A percentile compares a stretch with the other conserved stretches of the same genome.
Evolutionary conservation across 2,888 invertebrate species (phyloP).

Genomic region (Amphipyra tragopoginis): DNA sequence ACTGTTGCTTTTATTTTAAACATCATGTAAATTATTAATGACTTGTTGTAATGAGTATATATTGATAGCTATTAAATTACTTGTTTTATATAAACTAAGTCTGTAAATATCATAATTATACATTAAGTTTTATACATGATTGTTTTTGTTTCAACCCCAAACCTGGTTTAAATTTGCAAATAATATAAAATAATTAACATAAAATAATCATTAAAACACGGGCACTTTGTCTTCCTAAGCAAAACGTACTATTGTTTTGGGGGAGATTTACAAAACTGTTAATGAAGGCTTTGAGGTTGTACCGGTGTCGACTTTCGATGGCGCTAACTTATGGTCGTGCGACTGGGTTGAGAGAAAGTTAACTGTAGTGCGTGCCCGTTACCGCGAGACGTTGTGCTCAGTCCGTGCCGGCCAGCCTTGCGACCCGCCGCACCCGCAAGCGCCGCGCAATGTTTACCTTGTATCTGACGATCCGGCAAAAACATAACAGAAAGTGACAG

Average conservation of each 20-base stretch:
- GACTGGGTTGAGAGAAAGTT: slow-evolving; percentile 87
- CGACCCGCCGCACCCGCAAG: slow-evolving; percentile 29
- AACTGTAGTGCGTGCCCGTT: slow-evolving; percentile 89
- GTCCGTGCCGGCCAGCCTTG: slow-evolving; percentile 63
- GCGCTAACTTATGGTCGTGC: slow-evolving; percentile 80
- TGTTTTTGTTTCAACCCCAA: slow-evolving; percentile 82
- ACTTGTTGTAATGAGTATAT: slow-evolving; percentile 89
- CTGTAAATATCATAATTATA: slow-evolving; percentile 90
- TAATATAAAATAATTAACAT: not conserved
- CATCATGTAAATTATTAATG: slow-evolving; percentile 88
- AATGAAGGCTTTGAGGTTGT: slow-evolving; percentile 81
- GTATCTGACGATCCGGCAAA: slow-evolving; percentile 68
- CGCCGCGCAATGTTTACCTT: slow-evolving; percentile 74
- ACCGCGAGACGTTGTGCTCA: slow-evolving; percentile 69
- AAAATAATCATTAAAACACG: slow-evolving; percentile 10
- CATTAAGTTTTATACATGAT: slow-evolving; percentile 89
- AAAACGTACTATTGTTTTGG: slow-evolving; percentile 38
- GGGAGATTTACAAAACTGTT: slow-evolving; percentile 65
- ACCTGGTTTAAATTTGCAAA: slow-evolving; percentile 14
- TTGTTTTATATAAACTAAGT: slow-evolving; percentile 89
- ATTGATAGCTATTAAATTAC: slow-evolving; percentile 89
- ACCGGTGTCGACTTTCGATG: slow-evolving; percentile 85
- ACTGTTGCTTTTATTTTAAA: slow-evolving; percentile 88
- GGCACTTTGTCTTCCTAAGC: slow-evolving; percentile 24
- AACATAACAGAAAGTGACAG: slow-evolving; percentile 84